These are phyloP conservation scores for fruit fly (Drosophila melanogaster) DNA, from an alignment of 1,140 invertebrate genomes.

Conservation along the genomic window Release_6_plus_ISO1_MT NT_033777.3:6041501-6042000, in stretches of 20 bases:
- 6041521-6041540: slow-evolving; percentile 14
- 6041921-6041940: slow-evolving; percentile 17
- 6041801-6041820: slow-evolving; percentile 55
- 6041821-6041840: slow-evolving; percentile 49
- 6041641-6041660: slow-evolving; percentile 56
- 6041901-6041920: not conserved
- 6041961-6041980: not conserved
- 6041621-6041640: slow-evolving; percentile 55
- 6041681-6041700: slow-evolving; percentile 67
- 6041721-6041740: slow-evolving; percentile 67
- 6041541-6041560: slow-evolving; percentile 16
- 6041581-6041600: not conserved
- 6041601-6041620: slow-evolving; percentile 7
- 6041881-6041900: slow-evolving; percentile 7
- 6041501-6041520: not conserved
- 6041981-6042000: no score
- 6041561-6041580: slow-evolving; percentile 8
- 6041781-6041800: slow-evolving; percentile 8
- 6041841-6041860: slow-evolving; percentile 66
- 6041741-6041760: slow-evolving; percentile 14
- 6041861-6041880: slow-evolving; percentile 74
- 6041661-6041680: slow-evolving; percentile 51
- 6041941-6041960: slow-evolving; percentile 9
- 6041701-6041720: slow-evolving; percentile 80
- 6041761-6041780: slow-evolving; percentile 10